These are phyloP conservation scores for Ophion obscuratus DNA, from an alignment of 2,888 invertebrate species.

Conservation along the genomic window DNA sequence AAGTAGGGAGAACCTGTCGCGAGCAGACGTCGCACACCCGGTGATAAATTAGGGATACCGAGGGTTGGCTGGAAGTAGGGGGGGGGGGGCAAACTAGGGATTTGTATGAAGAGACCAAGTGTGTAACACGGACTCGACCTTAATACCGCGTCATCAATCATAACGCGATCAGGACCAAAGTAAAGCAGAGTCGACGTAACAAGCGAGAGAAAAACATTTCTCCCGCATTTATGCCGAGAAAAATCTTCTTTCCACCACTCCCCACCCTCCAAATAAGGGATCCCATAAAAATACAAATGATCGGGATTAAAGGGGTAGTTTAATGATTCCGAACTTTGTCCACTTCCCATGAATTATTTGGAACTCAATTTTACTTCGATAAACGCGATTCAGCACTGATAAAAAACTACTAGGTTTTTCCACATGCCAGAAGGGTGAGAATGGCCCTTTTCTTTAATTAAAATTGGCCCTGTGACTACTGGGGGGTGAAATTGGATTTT, in stretches of 20 bases:
- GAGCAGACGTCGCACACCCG: conserved; percentile 73
- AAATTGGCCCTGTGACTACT: too few relatives aligned
- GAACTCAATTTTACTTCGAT: neutral
- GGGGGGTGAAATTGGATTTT: too few relatives aligned
- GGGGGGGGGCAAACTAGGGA: conserved; percentile 55
- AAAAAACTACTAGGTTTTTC: neutral
- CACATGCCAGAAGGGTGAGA: neutral
- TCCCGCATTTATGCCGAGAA: conserved; percentile 17
- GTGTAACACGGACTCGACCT: conserved; percentile 82
- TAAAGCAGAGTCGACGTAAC: conserved; percentile 37
- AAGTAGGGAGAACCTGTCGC: conserved; percentile 78
- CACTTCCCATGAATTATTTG: neutral
- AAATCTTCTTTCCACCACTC: conserved; percentile 19
- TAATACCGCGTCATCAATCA: conserved; percentile 82
- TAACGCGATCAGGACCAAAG: conserved; percentile 69
- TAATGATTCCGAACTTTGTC: neutral
- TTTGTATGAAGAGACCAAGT: conserved; percentile 82
- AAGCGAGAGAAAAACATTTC: conserved; percentile 28
- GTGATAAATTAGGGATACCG: conserved; percentile 80
- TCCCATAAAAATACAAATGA: neutral
- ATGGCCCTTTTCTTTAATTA: neutral
- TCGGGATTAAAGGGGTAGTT: neutral
- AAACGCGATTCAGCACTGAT: neutral
- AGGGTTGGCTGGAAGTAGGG: neutral
- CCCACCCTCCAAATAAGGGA: neutral